Conservation (phyloP, 2,888 invertebrate genomes). For the Lasioglossum oenotherae region DNA sequence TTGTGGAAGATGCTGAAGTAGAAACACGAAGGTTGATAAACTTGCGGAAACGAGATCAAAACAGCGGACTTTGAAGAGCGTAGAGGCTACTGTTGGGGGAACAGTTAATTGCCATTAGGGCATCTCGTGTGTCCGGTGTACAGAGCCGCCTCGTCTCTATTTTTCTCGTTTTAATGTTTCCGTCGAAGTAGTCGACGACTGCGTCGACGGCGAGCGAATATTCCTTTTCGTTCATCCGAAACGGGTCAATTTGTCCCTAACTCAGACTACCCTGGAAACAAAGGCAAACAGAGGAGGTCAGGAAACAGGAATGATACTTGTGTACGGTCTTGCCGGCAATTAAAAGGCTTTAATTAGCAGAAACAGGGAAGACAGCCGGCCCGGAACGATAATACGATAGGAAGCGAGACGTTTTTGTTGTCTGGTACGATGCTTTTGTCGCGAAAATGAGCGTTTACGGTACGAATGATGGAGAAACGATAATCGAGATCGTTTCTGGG, state of each 20-base stretch:
- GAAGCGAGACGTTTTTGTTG: slow-evolving; percentile 29
- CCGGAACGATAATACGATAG: slow-evolving; percentile 35
- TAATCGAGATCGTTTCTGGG: slow-evolving; percentile 27
- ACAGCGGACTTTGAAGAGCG: not conserved
- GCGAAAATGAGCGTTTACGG: slow-evolving; percentile 19
- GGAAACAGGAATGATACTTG: slow-evolving; percentile 23
- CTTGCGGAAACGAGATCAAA: slow-evolving; percentile 12
- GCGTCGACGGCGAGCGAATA: not conserved
- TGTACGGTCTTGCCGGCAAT: slow-evolving; percentile 15
- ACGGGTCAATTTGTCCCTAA: slow-evolving; percentile 19
- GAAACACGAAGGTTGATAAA: slow-evolving; percentile 12
- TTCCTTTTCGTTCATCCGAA: slow-evolving; percentile 8
- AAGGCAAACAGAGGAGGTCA: slow-evolving; percentile 21
- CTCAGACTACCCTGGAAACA: not conserved
- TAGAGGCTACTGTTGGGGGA: not conserved
- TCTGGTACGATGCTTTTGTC: slow-evolving; percentile 16
- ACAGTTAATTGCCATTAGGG: slow-evolving; percentile 4
- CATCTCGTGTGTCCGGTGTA: not conserved
- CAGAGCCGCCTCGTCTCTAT: not conserved
- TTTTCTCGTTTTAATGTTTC: not conserved
- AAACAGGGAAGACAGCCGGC: slow-evolving; percentile 3
- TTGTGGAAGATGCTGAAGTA: slow-evolving; percentile 8
- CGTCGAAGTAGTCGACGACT: not conserved
- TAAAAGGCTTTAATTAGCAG: slow-evolving; percentile 44
- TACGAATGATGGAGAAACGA: slow-evolving; percentile 28